Percentiles rank a stretch among this genome's conserved stretches.
Conservation (phyloP, 92 coral and sea anemone species). For the Palythoa grandiflora region DNA sequence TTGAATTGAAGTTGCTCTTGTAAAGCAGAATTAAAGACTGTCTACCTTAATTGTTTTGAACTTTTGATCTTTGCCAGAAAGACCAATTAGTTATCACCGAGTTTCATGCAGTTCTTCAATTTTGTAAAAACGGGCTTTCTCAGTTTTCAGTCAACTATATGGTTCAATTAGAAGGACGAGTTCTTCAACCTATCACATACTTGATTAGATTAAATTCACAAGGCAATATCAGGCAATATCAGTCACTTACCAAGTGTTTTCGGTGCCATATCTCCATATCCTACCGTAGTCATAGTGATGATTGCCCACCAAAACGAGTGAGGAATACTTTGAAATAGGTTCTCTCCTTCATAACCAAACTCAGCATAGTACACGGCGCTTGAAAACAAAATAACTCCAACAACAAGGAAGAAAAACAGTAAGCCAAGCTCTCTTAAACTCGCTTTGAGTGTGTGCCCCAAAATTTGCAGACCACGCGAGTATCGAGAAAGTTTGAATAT, state of each 20-base stretch:
- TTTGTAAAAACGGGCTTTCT: no score
- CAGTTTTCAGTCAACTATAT: no score
- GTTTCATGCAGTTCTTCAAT: no score
- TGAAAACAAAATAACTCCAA: constrained; percentile 93
- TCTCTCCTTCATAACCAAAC: constrained; percentile 68
- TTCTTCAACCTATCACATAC: no score
- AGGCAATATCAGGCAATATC: not conserved
- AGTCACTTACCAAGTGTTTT: constrained; percentile 83
- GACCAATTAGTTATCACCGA: no score
- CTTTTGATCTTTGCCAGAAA: no score
- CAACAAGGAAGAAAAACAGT: constrained; percentile 92
- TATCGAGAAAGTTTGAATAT: constrained; percentile 98
- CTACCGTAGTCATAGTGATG: constrained; percentile 99
- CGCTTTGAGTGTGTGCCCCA: constrained; percentile 97
- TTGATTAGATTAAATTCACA: no score
- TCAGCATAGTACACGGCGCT: constrained; percentile 97
- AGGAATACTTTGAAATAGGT: constrained; percentile 86
- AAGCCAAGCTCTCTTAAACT: constrained; percentile 94
- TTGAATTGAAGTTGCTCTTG: no score
- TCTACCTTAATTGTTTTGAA: not conserved
- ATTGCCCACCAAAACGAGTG: constrained; percentile 99
- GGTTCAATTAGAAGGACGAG: not conserved
- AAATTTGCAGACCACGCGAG: constrained; percentile 95
- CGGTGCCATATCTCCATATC: constrained; percentile 96
- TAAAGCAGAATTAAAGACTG: not conserved